phyloP scores from a whole-genome alignment of 2,797 vertebrate species.

The Spondyliosoma cantharus region DNA sequence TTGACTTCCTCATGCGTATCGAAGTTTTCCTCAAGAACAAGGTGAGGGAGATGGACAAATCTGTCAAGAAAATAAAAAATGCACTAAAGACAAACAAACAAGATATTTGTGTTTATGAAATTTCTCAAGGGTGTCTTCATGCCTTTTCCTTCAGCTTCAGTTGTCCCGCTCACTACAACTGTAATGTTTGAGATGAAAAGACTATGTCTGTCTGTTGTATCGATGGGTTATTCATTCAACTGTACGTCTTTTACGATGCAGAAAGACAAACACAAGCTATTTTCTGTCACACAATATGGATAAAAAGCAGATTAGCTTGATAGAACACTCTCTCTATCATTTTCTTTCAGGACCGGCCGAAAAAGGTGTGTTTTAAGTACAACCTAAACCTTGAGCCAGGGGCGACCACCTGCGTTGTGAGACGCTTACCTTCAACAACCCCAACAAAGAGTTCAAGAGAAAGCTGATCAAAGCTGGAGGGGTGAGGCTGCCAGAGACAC shows the following conservation, averaged over 20 bases:
- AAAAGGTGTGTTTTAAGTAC: slow-evolving; percentile 87
- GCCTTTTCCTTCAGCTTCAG: no score
- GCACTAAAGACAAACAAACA: no score
- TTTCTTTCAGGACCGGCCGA: slow-evolving; percentile 87
- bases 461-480: slow-evolving; percentile 93
- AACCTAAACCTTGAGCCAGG: slow-evolving; percentile 94
- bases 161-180: no score
- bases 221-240: slow-evolving; percentile 2
- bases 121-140: no score
- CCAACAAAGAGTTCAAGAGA: slow-evolving; percentile 90
- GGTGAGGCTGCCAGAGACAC: slow-evolving; percentile 80
- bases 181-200: no score
- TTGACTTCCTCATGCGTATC: no score
- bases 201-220: background rate
- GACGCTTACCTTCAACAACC: slow-evolving; percentile 90
- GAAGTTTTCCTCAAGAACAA: no score
- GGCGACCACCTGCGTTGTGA: slow-evolving; percentile 93
- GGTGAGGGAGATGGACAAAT: no score
- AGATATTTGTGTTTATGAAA: no score
- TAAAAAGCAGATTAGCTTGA: background rate
- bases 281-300: background rate
- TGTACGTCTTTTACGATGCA: background rate
- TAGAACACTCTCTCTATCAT: background rate
- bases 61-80: no score
- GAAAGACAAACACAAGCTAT: background rate